These are phyloP conservation scores for Neomorphus geoffroyi DNA, from an alignment of 2,797 vertebrate genomes.

Conservation along the genomic window DNA sequence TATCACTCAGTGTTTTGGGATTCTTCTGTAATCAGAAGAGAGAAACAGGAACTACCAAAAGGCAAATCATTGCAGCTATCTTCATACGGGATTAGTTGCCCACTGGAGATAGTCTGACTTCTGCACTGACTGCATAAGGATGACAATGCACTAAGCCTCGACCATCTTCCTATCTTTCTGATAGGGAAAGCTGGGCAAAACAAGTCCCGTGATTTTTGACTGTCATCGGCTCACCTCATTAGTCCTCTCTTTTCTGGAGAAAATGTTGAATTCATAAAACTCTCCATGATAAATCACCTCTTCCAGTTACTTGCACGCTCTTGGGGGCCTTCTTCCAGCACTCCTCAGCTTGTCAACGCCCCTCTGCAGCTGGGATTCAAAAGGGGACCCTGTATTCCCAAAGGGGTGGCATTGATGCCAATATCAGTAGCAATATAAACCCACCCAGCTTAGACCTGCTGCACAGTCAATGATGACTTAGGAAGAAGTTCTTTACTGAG, in stretches of 20 bases:
- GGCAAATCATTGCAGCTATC: neutral
- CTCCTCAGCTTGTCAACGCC: neutral
- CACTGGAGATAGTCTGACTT: neutral
- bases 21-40: neutral
- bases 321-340: neutral
- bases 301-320: neutral
- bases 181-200: neutral
- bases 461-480: rapidly evolving
- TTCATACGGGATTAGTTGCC: neutral
- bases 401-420: neutral
- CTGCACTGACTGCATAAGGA: neutral
- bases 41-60: neutral
- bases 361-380: neutral
- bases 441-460: neutral
- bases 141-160: neutral
- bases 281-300: neutral
- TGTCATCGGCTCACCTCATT: neutral
- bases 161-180: neutral
- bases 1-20: slow-evolving; percentile 5
- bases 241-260: neutral
- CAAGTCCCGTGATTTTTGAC: neutral
- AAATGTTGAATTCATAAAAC: neutral
- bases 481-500: no score
- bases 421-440: neutral
- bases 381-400: neutral